Percentiles rank a stretch among this genome's conserved stretches.
Conservation (phyloP, 2,113 vertebrate genomes). For the Crotalus tigris region DNA sequence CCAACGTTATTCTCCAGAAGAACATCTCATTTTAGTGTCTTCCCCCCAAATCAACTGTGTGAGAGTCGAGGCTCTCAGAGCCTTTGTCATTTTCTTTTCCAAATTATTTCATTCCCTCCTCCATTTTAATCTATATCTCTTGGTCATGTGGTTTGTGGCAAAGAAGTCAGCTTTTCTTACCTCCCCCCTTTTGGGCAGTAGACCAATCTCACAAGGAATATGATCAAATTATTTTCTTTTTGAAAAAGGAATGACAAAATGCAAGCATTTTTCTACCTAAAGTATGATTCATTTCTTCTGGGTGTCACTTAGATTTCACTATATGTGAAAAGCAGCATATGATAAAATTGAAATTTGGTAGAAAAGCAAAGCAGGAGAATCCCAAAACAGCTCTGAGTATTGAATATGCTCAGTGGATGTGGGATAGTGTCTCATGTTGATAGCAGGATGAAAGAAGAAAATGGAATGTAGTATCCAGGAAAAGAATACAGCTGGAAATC, state of each 20-base stretch:
- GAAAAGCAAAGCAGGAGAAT: neutral
- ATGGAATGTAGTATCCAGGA: neutral
- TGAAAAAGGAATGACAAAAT: neutral
- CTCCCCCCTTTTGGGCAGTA: neutral
- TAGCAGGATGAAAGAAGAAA: neutral
- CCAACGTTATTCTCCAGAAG: neutral
- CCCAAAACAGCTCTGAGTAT: neutral
- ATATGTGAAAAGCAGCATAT: neutral
- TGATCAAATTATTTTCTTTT: neutral
- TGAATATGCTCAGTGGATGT: neutral
- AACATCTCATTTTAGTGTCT: neutral
- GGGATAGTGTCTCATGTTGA: neutral
- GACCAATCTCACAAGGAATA: neutral
- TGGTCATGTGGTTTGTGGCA: neutral
- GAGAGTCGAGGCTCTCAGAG: neutral
- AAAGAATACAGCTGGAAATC: neutral
- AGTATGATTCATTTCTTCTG: neutral
- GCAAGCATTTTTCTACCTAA: neutral
- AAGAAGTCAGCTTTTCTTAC: neutral
- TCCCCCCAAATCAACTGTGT: neutral
- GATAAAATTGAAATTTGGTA: neutral
- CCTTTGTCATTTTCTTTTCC: neutral
- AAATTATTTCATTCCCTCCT: neutral
- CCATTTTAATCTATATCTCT: neutral
- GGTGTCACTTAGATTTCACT: neutral